Evolutionary conservation across 1,140 invertebrate genomes (phyloP), one percentile per base, ranked within the genome.

Genomic region (Watersipora subatra): DNA sequence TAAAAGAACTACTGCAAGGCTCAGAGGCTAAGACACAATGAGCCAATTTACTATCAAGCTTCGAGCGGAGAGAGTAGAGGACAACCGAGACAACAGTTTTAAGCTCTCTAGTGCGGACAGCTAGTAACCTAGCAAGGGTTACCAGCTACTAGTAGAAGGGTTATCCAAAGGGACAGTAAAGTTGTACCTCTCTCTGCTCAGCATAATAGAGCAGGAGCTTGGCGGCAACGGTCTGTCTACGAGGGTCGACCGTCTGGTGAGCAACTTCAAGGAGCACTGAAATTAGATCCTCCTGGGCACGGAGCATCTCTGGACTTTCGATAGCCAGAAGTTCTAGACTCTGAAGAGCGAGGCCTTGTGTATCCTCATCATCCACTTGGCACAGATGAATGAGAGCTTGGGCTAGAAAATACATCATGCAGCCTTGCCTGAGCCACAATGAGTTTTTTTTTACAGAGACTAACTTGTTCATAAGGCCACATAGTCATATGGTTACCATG

Each of bases 161-260:
- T n/a, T n/a, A n/a, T n/a, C n/a, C n/a, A n/a, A n/a, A 46, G n/a
- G 34, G 34, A n/a, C 7, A 7, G 34, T 46, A 46, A 12, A 46
- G 34, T n/a, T 19, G 26, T 71, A 76, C 76, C 65, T 69, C 56
- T 25, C 65, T 25, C 62, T 76, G 71, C 67, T 76, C 75, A 69
- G 76, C 75, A 69, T 70, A 78, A 65, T 78, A 78, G 17, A 78
- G 69, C 12, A 78, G 71, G 29, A 78, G 74, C 63, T 78, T 78
- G 2, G 70, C 74, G 57, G 73, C 76, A 70, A 76, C 12, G 73
- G 65, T 64, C 72, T 75, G n/a, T 75, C 72, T 64, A 12, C 27
- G 7, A 17, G 7, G 7, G 7, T 77, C 74, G 66, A 73, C 61
- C 1, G 70, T 70, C 24, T 66, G 66, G 25, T 70, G 65, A 28